Evolutionary conservation across 2,113 vertebrate genomes (phyloP).

Genomic region (Cynopterus brachyotis): DNA sequence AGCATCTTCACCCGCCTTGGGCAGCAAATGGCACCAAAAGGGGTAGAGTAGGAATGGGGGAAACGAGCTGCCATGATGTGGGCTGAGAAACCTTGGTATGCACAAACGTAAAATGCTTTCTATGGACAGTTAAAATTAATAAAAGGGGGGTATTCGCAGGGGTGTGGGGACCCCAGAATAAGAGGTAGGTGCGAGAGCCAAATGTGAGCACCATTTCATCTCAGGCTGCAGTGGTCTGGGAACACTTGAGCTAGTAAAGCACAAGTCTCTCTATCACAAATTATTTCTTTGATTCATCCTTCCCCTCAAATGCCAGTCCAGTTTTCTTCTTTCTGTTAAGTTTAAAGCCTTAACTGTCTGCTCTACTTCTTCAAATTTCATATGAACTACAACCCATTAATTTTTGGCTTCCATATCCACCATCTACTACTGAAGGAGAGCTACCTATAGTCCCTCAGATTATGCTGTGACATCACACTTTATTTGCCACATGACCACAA

Average conservation of each 20-base stretch:
- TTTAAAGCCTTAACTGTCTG: background rate
- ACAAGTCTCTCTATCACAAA: background rate
- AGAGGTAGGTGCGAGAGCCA: background rate
- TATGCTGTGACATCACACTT: background rate
- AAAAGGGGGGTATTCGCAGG: background rate
- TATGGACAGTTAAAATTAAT: background rate
- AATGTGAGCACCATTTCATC: background rate
- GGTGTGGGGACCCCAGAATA: background rate
- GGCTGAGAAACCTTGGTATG: background rate
- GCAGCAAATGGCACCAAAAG: background rate
- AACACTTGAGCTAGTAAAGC: background rate
- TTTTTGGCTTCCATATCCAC: background rate
- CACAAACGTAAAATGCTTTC: background rate
- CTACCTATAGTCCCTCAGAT: background rate
- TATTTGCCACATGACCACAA: background rate
- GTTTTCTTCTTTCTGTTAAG: constrained; percentile 12
- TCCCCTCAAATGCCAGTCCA: background rate
- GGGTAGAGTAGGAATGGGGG: background rate
- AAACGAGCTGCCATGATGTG: background rate
- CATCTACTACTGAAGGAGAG: background rate
- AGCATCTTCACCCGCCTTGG: background rate
- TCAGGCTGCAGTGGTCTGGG: background rate
- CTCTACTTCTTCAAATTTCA: constrained; percentile 5
- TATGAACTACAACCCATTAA: background rate
- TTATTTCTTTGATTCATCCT: background rate